These are phyloP conservation scores for Cacatua alba DNA, from an alignment of 2,113 vertebrate genomes.

Conservation along the genomic window DNA sequence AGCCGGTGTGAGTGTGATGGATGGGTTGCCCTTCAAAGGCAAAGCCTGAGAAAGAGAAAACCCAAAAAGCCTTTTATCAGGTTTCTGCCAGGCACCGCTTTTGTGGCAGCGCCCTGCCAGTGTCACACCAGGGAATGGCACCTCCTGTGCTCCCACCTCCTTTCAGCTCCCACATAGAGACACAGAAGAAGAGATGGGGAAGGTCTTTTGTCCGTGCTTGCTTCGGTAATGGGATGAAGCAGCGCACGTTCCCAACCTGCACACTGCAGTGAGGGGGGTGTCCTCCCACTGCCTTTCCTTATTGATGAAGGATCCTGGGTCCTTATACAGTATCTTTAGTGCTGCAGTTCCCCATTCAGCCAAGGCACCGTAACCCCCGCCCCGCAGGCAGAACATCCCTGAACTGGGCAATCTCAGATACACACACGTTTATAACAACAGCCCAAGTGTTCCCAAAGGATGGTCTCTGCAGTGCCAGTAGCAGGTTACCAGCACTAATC, in stretches of 20 bases:
- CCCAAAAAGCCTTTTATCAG: accelerated
- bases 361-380: accelerated
- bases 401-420: neutral
- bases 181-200: neutral
- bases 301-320: neutral
- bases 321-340: neutral
- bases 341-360: neutral
- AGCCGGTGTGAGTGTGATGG: accelerated
- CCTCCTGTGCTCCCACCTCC: neutral
- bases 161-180: accelerated
- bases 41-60: neutral
- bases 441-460: neutral
- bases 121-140: accelerated
- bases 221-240: accelerated
- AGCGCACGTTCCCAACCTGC: accelerated
- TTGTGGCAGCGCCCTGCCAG: neutral
- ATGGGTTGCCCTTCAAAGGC: accelerated
- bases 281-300: accelerated
- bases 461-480: neutral
- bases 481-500: neutral
- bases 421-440: neutral
- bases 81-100: neutral
- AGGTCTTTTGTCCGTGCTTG: neutral
- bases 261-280: accelerated
- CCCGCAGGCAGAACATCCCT: neutral